Percentiles rank a stretch among this genome's conserved stretches.
Evolutionary conservation across 2,888 invertebrate species (phyloP).

Genomic region (Noctua janthina): DNA sequence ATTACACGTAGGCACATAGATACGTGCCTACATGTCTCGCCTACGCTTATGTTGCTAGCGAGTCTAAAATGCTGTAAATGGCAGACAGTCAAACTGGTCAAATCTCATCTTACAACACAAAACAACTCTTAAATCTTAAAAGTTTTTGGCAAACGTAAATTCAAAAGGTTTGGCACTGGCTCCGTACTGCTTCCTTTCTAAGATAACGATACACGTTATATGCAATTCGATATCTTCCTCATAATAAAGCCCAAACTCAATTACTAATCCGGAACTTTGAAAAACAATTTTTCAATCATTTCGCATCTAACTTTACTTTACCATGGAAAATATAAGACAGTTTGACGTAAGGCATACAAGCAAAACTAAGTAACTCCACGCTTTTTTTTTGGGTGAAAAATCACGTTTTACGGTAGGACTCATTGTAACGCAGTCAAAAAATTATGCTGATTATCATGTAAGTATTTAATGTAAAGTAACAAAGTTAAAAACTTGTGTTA

Average conservation of each 20-base stretch:
- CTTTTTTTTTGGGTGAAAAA: neutral
- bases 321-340: neutral
- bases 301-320: neutral
- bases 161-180: slow-evolving; percentile 57
- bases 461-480: neutral
- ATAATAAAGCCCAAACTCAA: slow-evolving; percentile 49
- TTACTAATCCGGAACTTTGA: slow-evolving; percentile 35
- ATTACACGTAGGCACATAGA: slow-evolving; percentile 21
- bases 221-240: slow-evolving; percentile 34
- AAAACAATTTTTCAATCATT: slow-evolving; percentile 18
- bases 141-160: slow-evolving; percentile 60
- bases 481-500: neutral
- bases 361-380: neutral
- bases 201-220: slow-evolving; percentile 49
- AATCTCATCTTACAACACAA: slow-evolving; percentile 29
- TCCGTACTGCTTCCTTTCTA: slow-evolving; percentile 35
- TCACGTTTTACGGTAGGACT: neutral
- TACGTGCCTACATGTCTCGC: slow-evolving; percentile 10
- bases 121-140: slow-evolving; percentile 35
- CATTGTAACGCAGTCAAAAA: neutral
- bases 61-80: slow-evolving; percentile 18
- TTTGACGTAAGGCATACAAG: slow-evolving; percentile 1
- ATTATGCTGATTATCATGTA: neutral
- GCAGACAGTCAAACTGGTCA: slow-evolving; percentile 28
- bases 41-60: neutral